These are phyloP conservation scores for Rhagoletis zephyria DNA, from an alignment of 1,140 invertebrate genomes.

Conservation along the genomic window DNA sequence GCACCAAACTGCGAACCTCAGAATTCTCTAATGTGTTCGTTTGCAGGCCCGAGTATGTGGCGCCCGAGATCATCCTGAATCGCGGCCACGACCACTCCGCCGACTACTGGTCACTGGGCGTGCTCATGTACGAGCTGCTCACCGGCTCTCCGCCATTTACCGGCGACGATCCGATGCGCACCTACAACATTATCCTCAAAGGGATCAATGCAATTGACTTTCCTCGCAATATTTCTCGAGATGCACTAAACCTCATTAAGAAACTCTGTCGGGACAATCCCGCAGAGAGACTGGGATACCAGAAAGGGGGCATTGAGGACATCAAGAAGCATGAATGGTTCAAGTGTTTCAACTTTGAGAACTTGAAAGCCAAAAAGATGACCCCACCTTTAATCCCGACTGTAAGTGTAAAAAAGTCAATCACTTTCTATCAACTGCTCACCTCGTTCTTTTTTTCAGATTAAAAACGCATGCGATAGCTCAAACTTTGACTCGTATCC, in stretches of 20 bases:
- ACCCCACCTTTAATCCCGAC: too few species aligned
- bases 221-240: slow-evolving; percentile 92
- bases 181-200: slow-evolving; percentile 98
- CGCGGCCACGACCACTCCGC: slow-evolving; percentile 97
- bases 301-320: slow-evolving; percentile 96
- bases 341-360: too few species aligned
- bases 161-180: slow-evolving; percentile 98
- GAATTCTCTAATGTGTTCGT: too few species aligned
- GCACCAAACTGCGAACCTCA: too few species aligned
- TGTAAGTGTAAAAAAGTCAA: too few species aligned
- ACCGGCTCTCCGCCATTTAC: slow-evolving; percentile 92
- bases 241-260: slow-evolving; percentile 95
- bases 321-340: slow-evolving; percentile 99
- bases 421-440: too few species aligned
- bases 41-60: slow-evolving; percentile 93
- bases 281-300: slow-evolving; percentile 95
- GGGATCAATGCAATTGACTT: slow-evolving; percentile 98
- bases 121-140: slow-evolving; percentile 90
- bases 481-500: too few species aligned
- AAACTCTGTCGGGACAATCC: slow-evolving; percentile 97
- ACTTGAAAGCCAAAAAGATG: too few species aligned
- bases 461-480: too few species aligned
- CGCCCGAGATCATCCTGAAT: slow-evolving; percentile 97
- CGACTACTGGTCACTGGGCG: slow-evolving; percentile 98
- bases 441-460: too few species aligned